A percentile compares a stretch with the other conserved stretches of the same genome.
Evolutionary conservation across 2,797 vertebrate species (phyloP).

Genomic region (Telmatherina bonti): DNA sequence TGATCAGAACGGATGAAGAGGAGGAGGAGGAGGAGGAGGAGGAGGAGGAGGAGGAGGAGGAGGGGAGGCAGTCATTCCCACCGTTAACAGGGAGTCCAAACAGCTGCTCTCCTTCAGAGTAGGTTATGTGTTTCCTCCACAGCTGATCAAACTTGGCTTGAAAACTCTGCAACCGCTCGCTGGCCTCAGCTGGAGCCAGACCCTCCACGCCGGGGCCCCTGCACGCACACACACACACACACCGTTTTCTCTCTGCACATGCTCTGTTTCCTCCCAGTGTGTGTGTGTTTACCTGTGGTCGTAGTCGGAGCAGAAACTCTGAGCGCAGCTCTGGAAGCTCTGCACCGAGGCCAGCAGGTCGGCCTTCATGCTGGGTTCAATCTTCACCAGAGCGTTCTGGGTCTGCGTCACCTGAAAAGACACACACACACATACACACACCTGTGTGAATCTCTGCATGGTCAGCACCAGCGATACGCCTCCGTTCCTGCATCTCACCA

Average conservation of each 20-base stretch:
- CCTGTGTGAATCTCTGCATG: no score
- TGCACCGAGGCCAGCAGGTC: constrained; percentile 82
- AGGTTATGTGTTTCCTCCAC: constrained; percentile 85
- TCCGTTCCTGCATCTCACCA: constrained; percentile 69
- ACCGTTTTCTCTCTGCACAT: neutral
- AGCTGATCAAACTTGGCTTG: constrained; percentile 87
- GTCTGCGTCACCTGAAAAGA: constrained; percentile 83
- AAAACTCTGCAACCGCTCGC: constrained; percentile 85
- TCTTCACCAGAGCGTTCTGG: constrained; percentile 82
- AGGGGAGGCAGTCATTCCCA: constrained; percentile 25
- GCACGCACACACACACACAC: constrained; percentile 15
- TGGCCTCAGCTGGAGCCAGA: constrained; percentile 83
- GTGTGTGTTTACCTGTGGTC: constrained; percentile 71
- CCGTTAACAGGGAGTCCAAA: constrained; percentile 86
- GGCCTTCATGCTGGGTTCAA: constrained; percentile 85
- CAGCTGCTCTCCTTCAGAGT: constrained; percentile 85
- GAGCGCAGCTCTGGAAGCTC: constrained; percentile 74
- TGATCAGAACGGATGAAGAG: neutral
- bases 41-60: neutral
- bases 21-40: neutral
- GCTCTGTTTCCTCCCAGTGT: neutral
- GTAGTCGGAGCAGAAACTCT: constrained; percentile 83
- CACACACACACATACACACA: constrained; percentile 10
- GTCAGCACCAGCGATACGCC: neutral
- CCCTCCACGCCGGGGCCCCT: constrained; percentile 84